Base-by-base conservation (phyloP, 2,113 vertebrate genomes). In the Tetrax tetrax region DNA sequence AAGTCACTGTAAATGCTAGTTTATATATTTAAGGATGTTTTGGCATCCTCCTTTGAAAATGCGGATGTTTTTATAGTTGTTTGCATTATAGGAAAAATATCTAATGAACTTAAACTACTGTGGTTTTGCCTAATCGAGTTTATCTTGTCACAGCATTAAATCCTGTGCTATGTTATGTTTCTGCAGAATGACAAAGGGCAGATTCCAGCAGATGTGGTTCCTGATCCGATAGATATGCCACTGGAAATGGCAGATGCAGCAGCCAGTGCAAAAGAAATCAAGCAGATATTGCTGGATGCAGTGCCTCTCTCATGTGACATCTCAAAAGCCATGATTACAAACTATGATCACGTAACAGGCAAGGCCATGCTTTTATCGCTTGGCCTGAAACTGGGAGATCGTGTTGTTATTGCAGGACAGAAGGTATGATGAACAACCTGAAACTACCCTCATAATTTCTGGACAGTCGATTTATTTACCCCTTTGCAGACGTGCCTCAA, bases 191-290 rank as follows among this genome's bases (percentile, higher is more conserved):
- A 99, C 87, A 99, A 98, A 95, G 99, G 99, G 11, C 99, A 99
- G 96, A 98, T 98, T 81, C 99, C 99, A 2, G 98, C 97, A 5
- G 99, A 99, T 14, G 99, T 99, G 68, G 99, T 99, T 41, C 99
- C 99, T 4, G 99, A 99, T 88, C 99, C 99, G 0, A 98, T 99
- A 9, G 99, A 99, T 83, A 99, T 99, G 99, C 98, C 99, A 0
- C 85, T 99, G 88, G 99, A 99, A 87, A 99, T 99, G 99, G 98
- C 99, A 4, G 99, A 99, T 14, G 99, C 99, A 2, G 99, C 99
- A 0, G 98, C 98, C 2, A 97, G 98, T 31, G 99, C 99, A 28
- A 99, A 99, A 94, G 99, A 99, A 89, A 98, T 99, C 78, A 98
- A 98, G 72, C 96, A 98, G 94, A 97, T 99, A 93, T 93, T 99